Evolutionary conservation across 1,140 invertebrate genomes (phyloP).

Genomic region (Ceratosolen solmsi): DNA sequence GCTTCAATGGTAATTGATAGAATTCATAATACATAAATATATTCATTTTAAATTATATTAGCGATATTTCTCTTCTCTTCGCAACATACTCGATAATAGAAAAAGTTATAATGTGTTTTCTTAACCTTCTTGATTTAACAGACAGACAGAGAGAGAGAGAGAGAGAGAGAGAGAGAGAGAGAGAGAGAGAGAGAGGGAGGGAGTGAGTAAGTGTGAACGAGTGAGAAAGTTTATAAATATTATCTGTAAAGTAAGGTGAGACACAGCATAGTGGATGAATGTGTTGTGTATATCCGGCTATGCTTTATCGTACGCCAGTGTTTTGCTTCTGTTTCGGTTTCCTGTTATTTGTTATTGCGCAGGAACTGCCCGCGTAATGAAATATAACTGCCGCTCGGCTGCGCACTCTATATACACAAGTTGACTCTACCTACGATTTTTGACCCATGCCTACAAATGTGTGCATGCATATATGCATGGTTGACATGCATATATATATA

Average conservation of each 20-base stretch:
- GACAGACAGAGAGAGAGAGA: background rate
- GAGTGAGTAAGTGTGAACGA: no score
- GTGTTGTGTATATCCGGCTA: background rate
- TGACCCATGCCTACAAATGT: no score
- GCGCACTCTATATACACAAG: background rate
- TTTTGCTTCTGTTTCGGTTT: conserved; percentile 31
- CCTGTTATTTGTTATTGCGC: conserved; percentile 52
- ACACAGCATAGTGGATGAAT: background rate
- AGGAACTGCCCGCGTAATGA: conserved; percentile 51
- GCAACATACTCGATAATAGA: background rate
- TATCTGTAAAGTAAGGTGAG: no score
- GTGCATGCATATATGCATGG: background rate
- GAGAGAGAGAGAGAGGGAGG: no score
- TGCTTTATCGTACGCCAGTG: background rate
- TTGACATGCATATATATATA: background rate
- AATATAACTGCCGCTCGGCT: conserved; percentile 47
- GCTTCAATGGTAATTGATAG: background rate
- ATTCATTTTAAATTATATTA: background rate
- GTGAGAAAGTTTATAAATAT: no score
- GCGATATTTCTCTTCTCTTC: background rate
- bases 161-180: background rate
- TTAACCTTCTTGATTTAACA: background rate
- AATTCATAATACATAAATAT: background rate
- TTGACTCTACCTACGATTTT: background rate
- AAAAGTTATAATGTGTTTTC: background rate